Conservation (phyloP, 1,140 invertebrate species). For the Pseudomyrmex gracilis region DNA sequence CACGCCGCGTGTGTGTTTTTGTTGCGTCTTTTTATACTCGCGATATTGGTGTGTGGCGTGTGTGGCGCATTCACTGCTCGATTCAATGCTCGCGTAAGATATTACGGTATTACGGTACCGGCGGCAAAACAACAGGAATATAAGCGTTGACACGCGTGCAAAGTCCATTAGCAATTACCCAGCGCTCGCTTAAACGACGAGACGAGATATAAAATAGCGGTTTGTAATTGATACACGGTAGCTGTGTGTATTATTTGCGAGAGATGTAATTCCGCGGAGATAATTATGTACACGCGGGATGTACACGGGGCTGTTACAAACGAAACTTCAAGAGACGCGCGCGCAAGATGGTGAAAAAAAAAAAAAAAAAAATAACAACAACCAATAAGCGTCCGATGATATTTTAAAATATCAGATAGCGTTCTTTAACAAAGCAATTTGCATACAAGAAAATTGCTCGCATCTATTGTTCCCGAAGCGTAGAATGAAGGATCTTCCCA, state of each 20-base stretch:
- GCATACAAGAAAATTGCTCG: neutral
- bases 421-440: neutral
- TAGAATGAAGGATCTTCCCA: neutral
- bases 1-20: slow-evolving; percentile 59
- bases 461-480: neutral
- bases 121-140: neutral
- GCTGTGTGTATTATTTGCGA: neutral
- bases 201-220: neutral
- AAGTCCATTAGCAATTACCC: slow-evolving; percentile 20
- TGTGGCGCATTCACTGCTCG: slow-evolving; percentile 50
- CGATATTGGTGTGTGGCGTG: slow-evolving; percentile 41
- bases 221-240: neutral
- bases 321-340: neutral
- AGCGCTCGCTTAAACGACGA: neutral
- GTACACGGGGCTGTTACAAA: neutral
- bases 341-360: no score
- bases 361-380: no score
- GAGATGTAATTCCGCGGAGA: neutral
- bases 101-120: slow-evolving; percentile 52
- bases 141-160: neutral
- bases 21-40: slow-evolving; percentile 63
- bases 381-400: neutral
- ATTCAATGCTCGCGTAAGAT: slow-evolving; percentile 66
- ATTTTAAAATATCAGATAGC: neutral
- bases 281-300: neutral